Conservation (phyloP, 2,113 vertebrate species). For the Odocoileus virginianus region DNA sequence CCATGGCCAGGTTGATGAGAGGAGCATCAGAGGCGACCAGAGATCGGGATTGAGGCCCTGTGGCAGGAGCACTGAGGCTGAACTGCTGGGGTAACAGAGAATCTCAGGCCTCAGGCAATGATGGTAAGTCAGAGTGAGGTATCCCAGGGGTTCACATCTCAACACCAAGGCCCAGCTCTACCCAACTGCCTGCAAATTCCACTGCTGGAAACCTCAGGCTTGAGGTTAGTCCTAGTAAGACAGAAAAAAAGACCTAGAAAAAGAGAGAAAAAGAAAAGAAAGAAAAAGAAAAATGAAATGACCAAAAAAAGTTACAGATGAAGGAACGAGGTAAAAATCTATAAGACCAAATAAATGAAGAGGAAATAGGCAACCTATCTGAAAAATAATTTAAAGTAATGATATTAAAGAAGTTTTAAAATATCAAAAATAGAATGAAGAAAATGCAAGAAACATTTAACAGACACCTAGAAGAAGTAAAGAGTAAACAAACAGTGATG, state of each 20-base stretch:
- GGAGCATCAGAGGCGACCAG: accelerated
- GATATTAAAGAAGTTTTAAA: neutral
- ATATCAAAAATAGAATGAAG: neutral
- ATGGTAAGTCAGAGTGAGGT: neutral
- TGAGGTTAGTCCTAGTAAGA: neutral
- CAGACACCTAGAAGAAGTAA: neutral
- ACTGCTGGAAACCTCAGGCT: neutral
- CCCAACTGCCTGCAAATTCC: neutral
- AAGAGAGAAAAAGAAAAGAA: neutral
- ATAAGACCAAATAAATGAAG: neutral
- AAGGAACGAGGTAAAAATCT: neutral
- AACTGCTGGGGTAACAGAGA: neutral
- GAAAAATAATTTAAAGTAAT: neutral
- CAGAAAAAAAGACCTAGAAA: neutral
- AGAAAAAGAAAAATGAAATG: neutral
- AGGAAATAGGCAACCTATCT: neutral
- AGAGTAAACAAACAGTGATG: neutral
- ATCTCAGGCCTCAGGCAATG: neutral
- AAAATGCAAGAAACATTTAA: neutral
- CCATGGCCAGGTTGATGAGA: neutral
- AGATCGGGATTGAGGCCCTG: neutral
- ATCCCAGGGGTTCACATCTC: neutral
- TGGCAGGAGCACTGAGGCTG: neutral
- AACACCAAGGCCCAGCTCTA: neutral
- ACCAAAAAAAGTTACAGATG: neutral